Conservation (phyloP, 2,888 invertebrate genomes). For the Euphydryas editha region DNA sequence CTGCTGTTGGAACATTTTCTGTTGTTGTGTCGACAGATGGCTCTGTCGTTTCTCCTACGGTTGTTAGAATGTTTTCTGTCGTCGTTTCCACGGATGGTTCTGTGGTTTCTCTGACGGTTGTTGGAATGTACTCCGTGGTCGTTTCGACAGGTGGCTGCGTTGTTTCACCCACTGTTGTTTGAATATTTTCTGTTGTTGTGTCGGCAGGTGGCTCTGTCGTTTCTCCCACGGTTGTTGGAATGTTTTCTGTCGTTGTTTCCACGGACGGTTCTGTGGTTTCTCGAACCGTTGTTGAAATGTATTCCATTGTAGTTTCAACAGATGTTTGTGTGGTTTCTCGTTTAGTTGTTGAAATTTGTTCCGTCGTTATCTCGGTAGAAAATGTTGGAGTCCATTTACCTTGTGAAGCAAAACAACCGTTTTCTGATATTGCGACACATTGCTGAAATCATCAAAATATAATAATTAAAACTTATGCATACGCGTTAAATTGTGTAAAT, state of each 20-base stretch:
- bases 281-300: slow-evolving; percentile 3
- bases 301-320: background rate
- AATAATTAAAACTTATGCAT: too few species aligned
- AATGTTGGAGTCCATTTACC: slow-evolving; percentile 3
- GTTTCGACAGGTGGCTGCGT: slow-evolving; percentile 1
- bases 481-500: too few species aligned
- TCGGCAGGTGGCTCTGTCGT: background rate
- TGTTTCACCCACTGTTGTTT: background rate
- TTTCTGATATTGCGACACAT: slow-evolving; percentile 1
- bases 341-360: background rate
- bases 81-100: slow-evolving; percentile 4
- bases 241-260: slow-evolving; percentile 7
- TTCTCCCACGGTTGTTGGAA: background rate
- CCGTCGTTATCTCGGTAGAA: background rate
- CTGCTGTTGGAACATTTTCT: background rate
- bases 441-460: background rate
- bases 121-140: slow-evolving; percentile 6
- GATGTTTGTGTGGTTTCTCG: background rate
- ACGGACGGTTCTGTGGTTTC: background rate
- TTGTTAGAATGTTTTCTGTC: background rate
- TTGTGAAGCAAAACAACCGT: background rate
- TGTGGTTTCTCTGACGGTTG: slow-evolving; percentile 2
- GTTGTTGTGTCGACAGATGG: slow-evolving; percentile 3
- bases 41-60: background rate
- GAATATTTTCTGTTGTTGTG: background rate